Conservation (phyloP, 2,113 vertebrate genomes). For the Centropus unirufus region DNA sequence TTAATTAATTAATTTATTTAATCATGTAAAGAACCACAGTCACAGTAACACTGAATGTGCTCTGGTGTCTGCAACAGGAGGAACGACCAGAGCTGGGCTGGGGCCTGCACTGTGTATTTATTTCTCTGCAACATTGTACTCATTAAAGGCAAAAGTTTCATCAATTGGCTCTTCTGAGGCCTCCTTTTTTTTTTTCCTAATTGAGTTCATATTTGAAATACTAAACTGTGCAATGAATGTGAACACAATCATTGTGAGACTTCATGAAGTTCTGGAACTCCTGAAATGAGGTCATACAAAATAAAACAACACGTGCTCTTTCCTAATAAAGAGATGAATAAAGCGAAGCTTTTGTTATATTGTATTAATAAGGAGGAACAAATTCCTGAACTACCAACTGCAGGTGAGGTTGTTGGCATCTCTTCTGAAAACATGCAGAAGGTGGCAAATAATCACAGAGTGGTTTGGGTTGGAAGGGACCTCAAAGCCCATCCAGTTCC, state of each 20-base stretch:
- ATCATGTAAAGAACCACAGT: slow-evolving; percentile 75
- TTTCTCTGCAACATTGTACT: neutral
- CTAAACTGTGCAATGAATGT: neutral
- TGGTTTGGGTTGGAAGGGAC: too few species aligned
- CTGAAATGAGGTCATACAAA: neutral
- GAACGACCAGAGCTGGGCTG: neutral
- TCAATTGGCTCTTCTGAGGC: too few species aligned
- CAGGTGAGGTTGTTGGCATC: neutral
- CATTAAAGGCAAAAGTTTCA: neutral
- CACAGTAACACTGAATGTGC: neutral
- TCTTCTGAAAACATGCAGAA: neutral
- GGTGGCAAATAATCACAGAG: neutral
- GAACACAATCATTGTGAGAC: neutral
- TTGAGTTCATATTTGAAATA: neutral
- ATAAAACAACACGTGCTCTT: neutral
- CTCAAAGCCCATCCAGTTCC: too few species aligned
- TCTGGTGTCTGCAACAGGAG: neutral
- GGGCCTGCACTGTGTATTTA: neutral
- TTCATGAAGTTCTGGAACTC: neutral
- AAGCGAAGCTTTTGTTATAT: neutral
- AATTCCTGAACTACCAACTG: neutral
- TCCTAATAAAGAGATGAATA: neutral
- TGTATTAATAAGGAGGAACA: neutral
- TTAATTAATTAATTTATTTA: neutral
- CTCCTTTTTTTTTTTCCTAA: too few species aligned